These are phyloP conservation scores for Callipepla squamata DNA, from an alignment of 2,113 vertebrate species.

Conservation along the genomic window DNA sequence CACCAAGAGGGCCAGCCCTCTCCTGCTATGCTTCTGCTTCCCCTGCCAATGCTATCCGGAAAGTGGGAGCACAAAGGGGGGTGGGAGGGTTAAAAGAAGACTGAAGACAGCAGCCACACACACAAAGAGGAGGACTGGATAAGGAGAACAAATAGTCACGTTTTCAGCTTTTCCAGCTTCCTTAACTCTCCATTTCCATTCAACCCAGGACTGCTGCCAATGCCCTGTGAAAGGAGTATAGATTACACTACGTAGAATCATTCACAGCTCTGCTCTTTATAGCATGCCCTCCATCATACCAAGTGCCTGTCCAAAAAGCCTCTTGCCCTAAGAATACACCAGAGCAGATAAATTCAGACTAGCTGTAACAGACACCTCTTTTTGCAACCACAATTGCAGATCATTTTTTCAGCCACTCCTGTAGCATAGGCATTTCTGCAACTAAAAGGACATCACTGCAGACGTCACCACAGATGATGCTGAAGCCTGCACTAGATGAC, in stretches of 20 bases:
- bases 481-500: neutral
- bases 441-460: neutral
- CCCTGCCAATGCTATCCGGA: neutral
- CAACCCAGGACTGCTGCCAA: neutral
- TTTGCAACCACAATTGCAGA: neutral
- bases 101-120: conserved; percentile 43
- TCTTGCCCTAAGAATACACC: neutral
- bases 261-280: neutral
- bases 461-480: neutral
- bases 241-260: neutral
- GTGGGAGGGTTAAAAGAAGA: neutral
- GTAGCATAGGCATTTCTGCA: neutral
- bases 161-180: conserved; percentile 21
- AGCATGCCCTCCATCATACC: neutral
- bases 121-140: neutral
- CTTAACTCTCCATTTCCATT: neutral
- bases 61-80: neutral
- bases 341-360: neutral
- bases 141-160: neutral
- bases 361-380: neutral
- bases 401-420: neutral
- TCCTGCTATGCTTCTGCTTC: conserved; percentile 29
- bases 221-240: neutral
- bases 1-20: conserved; percentile 30
- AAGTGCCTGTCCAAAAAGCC: neutral